Evolutionary conservation across 2,888 invertebrate genomes (phyloP), one percentile per base, ranked within the genome.

Genomic region (Creontiades dilutus): DNA sequence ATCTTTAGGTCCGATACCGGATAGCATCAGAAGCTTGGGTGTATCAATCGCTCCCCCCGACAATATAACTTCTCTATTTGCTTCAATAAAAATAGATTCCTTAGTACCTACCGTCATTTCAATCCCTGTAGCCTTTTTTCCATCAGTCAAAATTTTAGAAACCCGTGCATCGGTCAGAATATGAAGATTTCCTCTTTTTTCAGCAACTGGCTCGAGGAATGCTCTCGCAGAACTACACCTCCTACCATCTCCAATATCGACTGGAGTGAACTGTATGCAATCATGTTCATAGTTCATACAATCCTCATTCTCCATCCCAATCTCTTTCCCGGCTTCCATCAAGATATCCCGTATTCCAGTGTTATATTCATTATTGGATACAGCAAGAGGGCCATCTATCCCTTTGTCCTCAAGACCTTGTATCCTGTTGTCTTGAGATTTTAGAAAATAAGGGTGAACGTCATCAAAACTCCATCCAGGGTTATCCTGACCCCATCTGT

Each of bases 141-240:
- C 96, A 91, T 95, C 94, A 52, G 95, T 94, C 12, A 89, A n/a
- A 19, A 91, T 48, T 81, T 90, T 84, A 0, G 0, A 96, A 95
- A 93, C 92, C 91, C 97, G 96, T 0, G 97, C 95, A 92, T 97
- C 95, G 95, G 97, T 96, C 0, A 97, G 96, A 14, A 98, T 95
- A 92, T 98, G 97, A 0, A 98, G 94, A 93, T 98, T 98, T 16
- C 95, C 94, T 0, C 90, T 90, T 1, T 98, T 94, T 0, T 96
- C 96, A 0, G 98, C 96, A 4, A 61, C 13, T 28, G 85, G 85
- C 89, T 97, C 94, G 0, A 98, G 93, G 92, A 97, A 98, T 0
- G 98, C 98, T 94, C 98, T 98, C 0, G 97, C 96, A 0, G 97
- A 97, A 4, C 97, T 97, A 92, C 98, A 98, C 0, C 98, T 95